Base-by-base conservation (phyloP, 1,140 invertebrate genomes). In the Calosoma granatense region DNA sequence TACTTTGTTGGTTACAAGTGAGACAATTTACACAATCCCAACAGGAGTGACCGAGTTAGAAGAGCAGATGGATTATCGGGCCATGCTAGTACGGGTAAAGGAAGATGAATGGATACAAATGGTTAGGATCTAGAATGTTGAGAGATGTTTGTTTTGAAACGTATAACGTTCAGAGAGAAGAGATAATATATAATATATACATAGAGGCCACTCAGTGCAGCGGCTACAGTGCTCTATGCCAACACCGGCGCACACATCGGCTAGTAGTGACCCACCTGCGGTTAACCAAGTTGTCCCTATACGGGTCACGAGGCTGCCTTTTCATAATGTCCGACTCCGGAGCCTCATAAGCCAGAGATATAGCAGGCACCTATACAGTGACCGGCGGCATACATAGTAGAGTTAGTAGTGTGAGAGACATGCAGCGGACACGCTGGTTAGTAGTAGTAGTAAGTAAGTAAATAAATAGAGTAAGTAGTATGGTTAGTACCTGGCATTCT, bases 271-370 rank as follows among this genome's bases (percentile, higher is more conserved):
- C 69, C 69, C 70, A 90, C 87, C 92, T 92, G 83, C 90, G 85
- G 80, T 94, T 95, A 73, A 95, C 92, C 77, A 95, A 83, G 81
- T 93, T 94, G 82, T 95, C 92, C 76, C 84, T 86, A 80, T 88
- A 84, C 71, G 92, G 92, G 81, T 95, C 87, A 78, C 92, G 84
- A 65, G 93, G 92, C 80, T 89, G 86, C 71, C 92, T 82, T 85
- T 95, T 94, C 92, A 96, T 95, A 78, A 96, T 96, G 84, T 96
- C 92, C 71, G 86, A 89, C 81, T 96, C 93, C 72, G 92, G 88
- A 77, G 88, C 86, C 82, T 96, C 93, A 80, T 96, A 96, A 78
- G 92, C 92, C 81, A 94, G 82, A 74, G 92, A 94, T 81, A 96
- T 94, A 80, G 92, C 92, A 76, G 92, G 92, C 79, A 93, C 87